These are phyloP conservation scores for Apodemia duryi DNA, from an alignment of 2,888 invertebrate genomes.

Conservation along the genomic window DNA sequence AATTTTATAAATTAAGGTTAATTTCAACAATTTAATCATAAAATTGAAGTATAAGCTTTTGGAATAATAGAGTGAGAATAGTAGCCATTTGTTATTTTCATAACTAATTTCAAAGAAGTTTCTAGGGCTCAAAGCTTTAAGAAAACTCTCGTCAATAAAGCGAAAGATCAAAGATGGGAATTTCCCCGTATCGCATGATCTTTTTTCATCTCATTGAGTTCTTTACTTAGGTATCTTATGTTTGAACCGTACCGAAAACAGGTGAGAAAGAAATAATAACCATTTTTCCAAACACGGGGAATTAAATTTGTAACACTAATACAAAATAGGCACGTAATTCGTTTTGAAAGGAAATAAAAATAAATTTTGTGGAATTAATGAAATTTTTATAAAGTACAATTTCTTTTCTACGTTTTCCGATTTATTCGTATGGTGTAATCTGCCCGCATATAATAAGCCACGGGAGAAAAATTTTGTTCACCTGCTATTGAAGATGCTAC, in stretches of 20 bases:
- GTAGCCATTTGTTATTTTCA: not conserved
- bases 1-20: no score
- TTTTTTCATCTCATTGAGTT: not conserved
- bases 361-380: not conserved
- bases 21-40: no score
- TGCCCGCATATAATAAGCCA: no score
- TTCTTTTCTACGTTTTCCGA: not conserved
- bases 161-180: not conserved
- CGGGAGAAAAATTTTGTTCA: no score
- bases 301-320: not conserved
- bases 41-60: no score
- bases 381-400: not conserved
- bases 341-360: not conserved
- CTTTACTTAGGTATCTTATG: not conserved
- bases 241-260: not conserved
- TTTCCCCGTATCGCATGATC: not conserved
- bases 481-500: no score
- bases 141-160: slow-evolving; percentile 2
- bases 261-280: slow-evolving; percentile 9
- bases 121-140: not conserved
- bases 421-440: not conserved
- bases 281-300: not conserved
- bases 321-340: not conserved
- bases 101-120: not conserved
- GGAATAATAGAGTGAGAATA: no score